Evolutionary conservation across 2,113 vertebrate species (phyloP).

Genomic region (Ifrita kowaldi): DNA sequence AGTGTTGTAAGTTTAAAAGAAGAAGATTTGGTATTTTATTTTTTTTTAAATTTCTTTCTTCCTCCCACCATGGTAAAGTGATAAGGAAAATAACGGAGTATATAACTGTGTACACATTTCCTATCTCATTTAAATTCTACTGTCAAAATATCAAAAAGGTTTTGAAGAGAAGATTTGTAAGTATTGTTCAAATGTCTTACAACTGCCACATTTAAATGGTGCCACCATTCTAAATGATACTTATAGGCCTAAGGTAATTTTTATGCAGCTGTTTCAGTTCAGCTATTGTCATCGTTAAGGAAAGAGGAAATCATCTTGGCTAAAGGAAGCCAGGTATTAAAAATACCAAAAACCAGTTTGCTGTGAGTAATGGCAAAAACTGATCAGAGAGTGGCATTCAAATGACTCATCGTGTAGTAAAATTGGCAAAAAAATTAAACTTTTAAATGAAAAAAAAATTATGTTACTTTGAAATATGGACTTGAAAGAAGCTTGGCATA

Average conservation of each 20-base stretch:
- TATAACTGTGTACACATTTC: not conserved
- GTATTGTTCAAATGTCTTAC: not conserved
- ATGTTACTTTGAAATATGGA: not conserved
- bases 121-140: not conserved
- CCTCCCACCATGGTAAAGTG: not conserved
- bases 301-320: not conserved
- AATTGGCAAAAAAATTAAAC: not conserved
- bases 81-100: not conserved
- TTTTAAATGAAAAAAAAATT: not conserved
- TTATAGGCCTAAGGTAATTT: not conserved
- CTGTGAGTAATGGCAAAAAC: not conserved
- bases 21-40: not conserved
- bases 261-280: not conserved
- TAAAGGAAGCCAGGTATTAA: not conserved
- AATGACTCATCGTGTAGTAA: not conserved
- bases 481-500: not conserved
- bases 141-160: not conserved
- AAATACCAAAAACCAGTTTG: accelerated
- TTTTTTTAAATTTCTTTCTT: not conserved
- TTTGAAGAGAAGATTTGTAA: not conserved
- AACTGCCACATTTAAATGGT: not conserved
- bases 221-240: not conserved
- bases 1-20: not conserved
- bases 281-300: not conserved
- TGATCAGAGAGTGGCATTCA: not conserved